Conservation (phyloP, 2,888 invertebrate genomes). For the Galerucella pusilla region DNA sequence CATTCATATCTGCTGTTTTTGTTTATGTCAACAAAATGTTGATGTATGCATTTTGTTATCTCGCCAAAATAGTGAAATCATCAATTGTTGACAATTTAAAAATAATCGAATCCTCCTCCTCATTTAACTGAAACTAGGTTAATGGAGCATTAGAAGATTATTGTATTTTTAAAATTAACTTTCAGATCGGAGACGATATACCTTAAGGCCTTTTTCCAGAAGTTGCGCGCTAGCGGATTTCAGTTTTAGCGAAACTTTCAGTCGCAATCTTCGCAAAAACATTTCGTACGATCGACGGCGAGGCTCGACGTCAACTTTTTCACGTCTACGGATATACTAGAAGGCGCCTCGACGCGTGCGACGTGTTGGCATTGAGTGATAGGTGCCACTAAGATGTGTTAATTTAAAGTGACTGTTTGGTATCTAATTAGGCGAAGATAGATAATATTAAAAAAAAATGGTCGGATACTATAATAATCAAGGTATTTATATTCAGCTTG, state of each 20-base stretch:
- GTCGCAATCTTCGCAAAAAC: constrained; percentile 25
- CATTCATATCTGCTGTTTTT: no score
- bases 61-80: no score
- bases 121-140: neutral
- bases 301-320: constrained; percentile 23
- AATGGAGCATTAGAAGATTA: neutral
- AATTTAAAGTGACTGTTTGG: constrained; percentile 49
- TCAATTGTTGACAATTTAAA: no score
- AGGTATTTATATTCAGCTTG: constrained; percentile 36
- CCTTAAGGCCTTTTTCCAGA: neutral
- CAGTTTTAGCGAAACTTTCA: constrained; percentile 11
- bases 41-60: no score
- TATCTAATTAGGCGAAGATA: constrained; percentile 36
- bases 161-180: constrained; percentile 11
- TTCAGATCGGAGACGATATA: neutral
- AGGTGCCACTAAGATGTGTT: constrained; percentile 49
- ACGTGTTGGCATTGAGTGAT: constrained; percentile 41
- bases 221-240: constrained; percentile 10
- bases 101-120: neutral
- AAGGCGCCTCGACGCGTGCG: constrained; percentile 40
- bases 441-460: constrained; percentile 19
- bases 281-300: constrained; percentile 21
- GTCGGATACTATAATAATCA: constrained; percentile 46
- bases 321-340: constrained; percentile 33
- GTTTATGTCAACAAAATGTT: no score